Base-by-base conservation (phyloP, 2,113 vertebrate genomes). In the Centropristis striata region DNA sequence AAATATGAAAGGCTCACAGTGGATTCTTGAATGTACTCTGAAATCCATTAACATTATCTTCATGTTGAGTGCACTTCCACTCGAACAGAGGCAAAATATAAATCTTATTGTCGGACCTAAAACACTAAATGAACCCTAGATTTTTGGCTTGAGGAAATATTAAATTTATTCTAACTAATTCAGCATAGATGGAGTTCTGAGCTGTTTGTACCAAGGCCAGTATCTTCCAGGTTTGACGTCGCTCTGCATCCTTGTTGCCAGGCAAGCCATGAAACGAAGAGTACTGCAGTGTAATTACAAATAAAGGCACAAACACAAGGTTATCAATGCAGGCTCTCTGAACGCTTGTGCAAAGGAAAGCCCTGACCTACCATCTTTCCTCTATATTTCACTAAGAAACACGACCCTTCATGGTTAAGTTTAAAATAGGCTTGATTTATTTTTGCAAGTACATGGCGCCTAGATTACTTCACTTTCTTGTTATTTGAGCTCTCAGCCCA, bases 351-450 rank as follows among this genome's bases (percentile, higher is more conserved):
- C 23, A 72, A 60, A 67, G 18, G 12, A 57, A 73, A 79, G 32
- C 51, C 49, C 58, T 50, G 73, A 83, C 88, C 84, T 49, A 21
- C 39, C 44, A 71, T 44, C 63, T 88, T 91, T 87, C 87, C 70
- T 73, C 66, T 71, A 65, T 76, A 83, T 87, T 88, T 88, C 69
- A 65, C 39, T 51, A 51, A 85, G 92, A 93, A 91, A 95, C 64
- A 69, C 41, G 58, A 93, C 78, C 74, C 86, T 88, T 86, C 54
- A 65, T 78, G 89, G 89, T 93, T 76, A 75, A 27, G 85, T 86
- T 92, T 93, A 92, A 93, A 93, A 95, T 89, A 90, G 78, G 58
- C 71, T n/a, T 78, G 79, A 80, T 92, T 94, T 95, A 94, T 94
- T 93, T 95, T 92, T 80, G 82, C 85, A 85, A 84, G 79, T 78